Evolutionary conservation across 2,888 invertebrate genomes (phyloP), one percentile per base, ranked within the genome.

Genomic region (Electrophaes corylata): DNA sequence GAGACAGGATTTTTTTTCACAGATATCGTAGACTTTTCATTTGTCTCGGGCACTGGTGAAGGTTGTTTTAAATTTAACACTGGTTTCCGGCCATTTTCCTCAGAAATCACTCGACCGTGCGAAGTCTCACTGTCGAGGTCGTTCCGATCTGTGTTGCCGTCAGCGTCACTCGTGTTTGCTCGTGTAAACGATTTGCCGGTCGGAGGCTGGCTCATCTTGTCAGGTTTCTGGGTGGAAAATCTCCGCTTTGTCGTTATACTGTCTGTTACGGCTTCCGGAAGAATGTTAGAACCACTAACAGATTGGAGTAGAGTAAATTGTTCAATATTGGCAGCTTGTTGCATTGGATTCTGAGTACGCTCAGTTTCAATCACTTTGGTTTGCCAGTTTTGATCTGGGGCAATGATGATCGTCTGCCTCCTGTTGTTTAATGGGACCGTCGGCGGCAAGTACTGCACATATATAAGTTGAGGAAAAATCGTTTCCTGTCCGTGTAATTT

Each of bases 401-500:
- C 44, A 35, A 58, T 41, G 49, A 66, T 62, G 35, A 35, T 44
- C 33, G 43, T 14, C 48, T 23, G 53, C 49, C 57, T 63, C 62
- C 56, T 61, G 43, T 54, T 64, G 55, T 66, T 58, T 33, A 67
- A 56, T 29, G 64, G 37, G 49, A 55, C 47, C 31, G 64, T 37
- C 29, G 50, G 39, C 26, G 53, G 23, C 18, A 60, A 50, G 44
- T 69, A 54, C 20, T 65, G 66, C 45, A 67, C 35, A 57, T 68
- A 65, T 55, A 68, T 66, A 57, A 64, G 50, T 51, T 65, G 66
- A 12, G 71, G 69, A 62, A 66, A 72, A 61, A 68, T 66, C 49
- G 67, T 31, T 48, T 73, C 72, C 69, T 76, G 78, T 20, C 73
- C 71, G 57, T 65, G 66, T 64, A 73, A 75, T 75, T 78, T 76